These are phyloP conservation scores for Rhinophrynus dorsalis DNA, from an alignment of 2,797 vertebrate genomes.

Conservation along the genomic window DNA sequence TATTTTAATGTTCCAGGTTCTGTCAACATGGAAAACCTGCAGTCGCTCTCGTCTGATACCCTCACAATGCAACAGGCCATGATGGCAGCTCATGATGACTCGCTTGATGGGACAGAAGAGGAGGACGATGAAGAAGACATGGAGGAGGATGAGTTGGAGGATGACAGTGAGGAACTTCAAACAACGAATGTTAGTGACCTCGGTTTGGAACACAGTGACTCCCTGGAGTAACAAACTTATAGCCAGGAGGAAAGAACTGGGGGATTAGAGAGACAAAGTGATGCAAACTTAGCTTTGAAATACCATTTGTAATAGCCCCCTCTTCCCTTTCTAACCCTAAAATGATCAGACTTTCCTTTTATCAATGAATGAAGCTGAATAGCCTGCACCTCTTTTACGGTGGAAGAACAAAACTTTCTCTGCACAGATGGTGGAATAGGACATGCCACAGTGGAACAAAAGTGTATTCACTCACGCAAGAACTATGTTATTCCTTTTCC, in stretches of 20 bases:
- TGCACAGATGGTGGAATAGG: slow-evolving; percentile 23
- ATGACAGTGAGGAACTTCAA: slow-evolving; percentile 77
- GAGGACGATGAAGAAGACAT: slow-evolving; percentile 90
- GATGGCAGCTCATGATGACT: slow-evolving; percentile 89
- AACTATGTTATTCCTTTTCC: background rate
- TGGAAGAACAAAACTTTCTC: background rate
- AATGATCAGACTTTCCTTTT: background rate
- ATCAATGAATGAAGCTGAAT: background rate
- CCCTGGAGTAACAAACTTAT: slow-evolving; percentile 75
- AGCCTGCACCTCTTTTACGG: slow-evolving; percentile 6
- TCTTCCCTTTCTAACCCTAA: background rate
- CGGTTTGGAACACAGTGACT: slow-evolving; percentile 89
- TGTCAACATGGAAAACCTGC: slow-evolving; percentile 87
- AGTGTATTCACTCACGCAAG: background rate
- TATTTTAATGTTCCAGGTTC: slow-evolving; percentile 68
- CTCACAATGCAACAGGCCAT: slow-evolving; percentile 97
- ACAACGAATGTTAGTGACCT: slow-evolving; percentile 74
- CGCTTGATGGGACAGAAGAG: slow-evolving; percentile 91
- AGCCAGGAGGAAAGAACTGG: background rate
- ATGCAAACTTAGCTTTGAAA: background rate
- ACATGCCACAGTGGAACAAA: background rate
- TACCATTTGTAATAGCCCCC: background rate
- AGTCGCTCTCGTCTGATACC: slow-evolving; percentile 91
- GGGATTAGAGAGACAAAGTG: background rate
- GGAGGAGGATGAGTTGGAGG: slow-evolving; percentile 82